A percentile compares a stretch with the other conserved stretches of the same genome.
phyloP scores from a whole-genome alignment of 2,797 vertebrate genomes.

The Sebastes trivittatus region DNA sequence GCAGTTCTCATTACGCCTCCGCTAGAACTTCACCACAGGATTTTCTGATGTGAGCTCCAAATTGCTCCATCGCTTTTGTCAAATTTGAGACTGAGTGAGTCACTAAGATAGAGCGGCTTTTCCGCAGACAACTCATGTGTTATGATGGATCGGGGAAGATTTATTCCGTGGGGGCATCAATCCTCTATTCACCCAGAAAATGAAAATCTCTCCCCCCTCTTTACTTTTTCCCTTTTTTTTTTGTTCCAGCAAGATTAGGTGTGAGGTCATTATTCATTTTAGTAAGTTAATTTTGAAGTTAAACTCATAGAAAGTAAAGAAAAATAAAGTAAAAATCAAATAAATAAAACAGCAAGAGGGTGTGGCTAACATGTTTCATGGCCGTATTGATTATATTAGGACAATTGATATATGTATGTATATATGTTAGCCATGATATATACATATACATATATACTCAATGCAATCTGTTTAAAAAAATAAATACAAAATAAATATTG shows the following conservation, averaged over 20 bases:
- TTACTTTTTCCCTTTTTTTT: slow-evolving; percentile 54
- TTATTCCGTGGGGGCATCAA: slow-evolving; percentile 16
- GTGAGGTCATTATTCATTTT: slow-evolving; percentile 80
- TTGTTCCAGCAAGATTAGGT: slow-evolving; percentile 46
- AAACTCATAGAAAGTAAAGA: slow-evolving; percentile 45
- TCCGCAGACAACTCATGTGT: neutral
- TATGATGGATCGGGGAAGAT: slow-evolving; percentile 35
- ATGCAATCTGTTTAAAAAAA: slow-evolving; percentile 66
- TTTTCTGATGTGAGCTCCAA: slow-evolving; percentile 1
- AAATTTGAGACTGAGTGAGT: slow-evolving; percentile 24
- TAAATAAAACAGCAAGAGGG: slow-evolving; percentile 40
- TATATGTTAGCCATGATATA: slow-evolving; percentile 78
- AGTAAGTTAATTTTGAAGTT: slow-evolving; percentile 71
- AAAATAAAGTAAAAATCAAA: slow-evolving; percentile 28
- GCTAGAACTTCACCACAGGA: neutral
- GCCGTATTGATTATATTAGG: slow-evolving; percentile 73
- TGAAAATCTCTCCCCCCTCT: slow-evolving; percentile 51
- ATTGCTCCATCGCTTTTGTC: slow-evolving; percentile 29
- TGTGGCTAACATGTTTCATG: slow-evolving; percentile 71
- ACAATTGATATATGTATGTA: slow-evolving; percentile 80
- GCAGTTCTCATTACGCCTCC: slow-evolving; percentile 7
- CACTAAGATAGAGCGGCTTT: neutral
- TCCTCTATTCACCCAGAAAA: slow-evolving; percentile 64
- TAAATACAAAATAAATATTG: neutral
- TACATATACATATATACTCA: slow-evolving; percentile 81